Evolutionary conservation across 2,888 invertebrate genomes (phyloP), one percentile per base, ranked within the genome.

Genomic region (Gymnoscelis rufifasciata): DNA sequence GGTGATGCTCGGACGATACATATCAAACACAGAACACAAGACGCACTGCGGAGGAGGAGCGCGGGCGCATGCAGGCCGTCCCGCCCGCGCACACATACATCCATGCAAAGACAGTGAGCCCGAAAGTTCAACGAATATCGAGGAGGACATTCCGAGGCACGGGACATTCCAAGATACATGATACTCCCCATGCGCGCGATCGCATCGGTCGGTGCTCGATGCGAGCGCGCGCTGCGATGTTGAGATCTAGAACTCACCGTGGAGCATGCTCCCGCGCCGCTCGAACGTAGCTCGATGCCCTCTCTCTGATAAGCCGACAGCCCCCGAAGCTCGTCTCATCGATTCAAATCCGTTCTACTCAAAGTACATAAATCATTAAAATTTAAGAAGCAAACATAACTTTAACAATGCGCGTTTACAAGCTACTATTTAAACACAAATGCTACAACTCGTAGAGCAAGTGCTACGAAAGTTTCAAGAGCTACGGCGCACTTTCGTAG

Each of bases 161-260:
- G 88, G 84, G 88, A 88, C 89, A 89, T 89, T 89, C 89, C 89
- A 89, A 89, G 89, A 89, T 89, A 89, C 88, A 89, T 87, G 88
- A 88, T 86, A 80, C 83, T 89, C 88, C 89, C 83, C 82, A 78
- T 75, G 76, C 78, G 82, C 83, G 83, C 77, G 81, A 68, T 69
- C 78, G 79, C 70, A 83, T 77, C 48, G 50, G 39, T 50, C 46
- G 43, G 43, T 60, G 61, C 50, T 60, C 28, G 60, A 74, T 79
- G 78, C 74, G 81, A 69, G 79, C 78, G 71, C 83, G 83, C 80
- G 75, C 83, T 74, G 88, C 88, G 88, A 89, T 88, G 79, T 87
- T 88, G 88, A 89, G 89, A 89, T 88, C 82, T 89, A 89, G 89
- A 88, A 88, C 88, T 88, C 86, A 88, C 88, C 88, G 74, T 72